Evolutionary conservation across 2,888 invertebrate genomes (phyloP).

Genomic region (Dendrolimus pini): DNA sequence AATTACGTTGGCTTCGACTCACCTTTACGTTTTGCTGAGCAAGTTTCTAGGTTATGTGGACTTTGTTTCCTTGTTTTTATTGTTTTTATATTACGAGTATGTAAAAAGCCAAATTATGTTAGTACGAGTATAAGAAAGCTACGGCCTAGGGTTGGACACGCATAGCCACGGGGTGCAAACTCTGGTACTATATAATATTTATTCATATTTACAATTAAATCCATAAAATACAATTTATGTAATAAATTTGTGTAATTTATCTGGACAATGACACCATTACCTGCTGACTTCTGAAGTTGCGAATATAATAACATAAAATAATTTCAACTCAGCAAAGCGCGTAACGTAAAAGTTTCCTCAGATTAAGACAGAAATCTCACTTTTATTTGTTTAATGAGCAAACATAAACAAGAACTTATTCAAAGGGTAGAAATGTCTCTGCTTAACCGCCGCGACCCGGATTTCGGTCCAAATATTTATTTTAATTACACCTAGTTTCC

Average conservation of each 20-base stretch:
- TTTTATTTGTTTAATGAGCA: constrained; percentile 71
- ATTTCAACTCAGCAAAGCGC: constrained; percentile 27
- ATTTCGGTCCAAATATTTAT: constrained; percentile 74
- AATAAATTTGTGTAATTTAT: no score
- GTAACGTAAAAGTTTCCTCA: constrained; percentile 42
- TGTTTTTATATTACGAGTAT: no score
- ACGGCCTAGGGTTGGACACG: no score
- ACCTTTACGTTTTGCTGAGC: no score
- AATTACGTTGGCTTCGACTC: no score
- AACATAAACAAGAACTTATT: constrained; percentile 72
- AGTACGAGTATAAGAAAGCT: no score
- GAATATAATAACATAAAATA: constrained; percentile 29
- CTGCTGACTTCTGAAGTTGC: constrained; percentile 12
- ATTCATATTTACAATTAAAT: no score
- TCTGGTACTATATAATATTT: no score
- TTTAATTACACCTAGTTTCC: constrained; percentile 69
- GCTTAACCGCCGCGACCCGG: constrained; percentile 67
- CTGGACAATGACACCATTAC: no score
- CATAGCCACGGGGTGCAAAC: no score
- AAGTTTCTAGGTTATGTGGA: constrained; percentile 9
- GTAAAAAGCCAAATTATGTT: no score
- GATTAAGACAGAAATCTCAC: constrained; percentile 58
- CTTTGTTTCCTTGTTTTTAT: neutral
- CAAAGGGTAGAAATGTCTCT: constrained; percentile 71
- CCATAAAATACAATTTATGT: no score